Conservation (phyloP, 2,888 invertebrate species). For the Hypomecis punctinalis region DNA sequence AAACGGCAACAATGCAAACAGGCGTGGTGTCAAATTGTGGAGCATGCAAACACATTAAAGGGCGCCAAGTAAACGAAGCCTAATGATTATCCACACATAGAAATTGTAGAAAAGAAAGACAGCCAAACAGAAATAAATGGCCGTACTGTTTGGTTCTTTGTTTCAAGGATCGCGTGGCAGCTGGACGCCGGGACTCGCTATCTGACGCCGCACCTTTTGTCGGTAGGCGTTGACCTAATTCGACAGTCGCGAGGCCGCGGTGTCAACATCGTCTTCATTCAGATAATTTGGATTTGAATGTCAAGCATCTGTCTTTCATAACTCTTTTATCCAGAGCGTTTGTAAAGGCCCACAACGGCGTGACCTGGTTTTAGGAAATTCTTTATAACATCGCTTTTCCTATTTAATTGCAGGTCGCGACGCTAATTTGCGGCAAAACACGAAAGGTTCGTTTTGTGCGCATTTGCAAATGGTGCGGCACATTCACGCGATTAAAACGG, state of each 20-base stretch:
- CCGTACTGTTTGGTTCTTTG: conserved; percentile 78
- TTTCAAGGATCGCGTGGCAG: conserved; percentile 75
- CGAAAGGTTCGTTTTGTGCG: conserved; percentile 65
- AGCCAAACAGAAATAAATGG: conserved; percentile 73
- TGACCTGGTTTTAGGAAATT: conserved; percentile 38
- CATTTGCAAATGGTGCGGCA: conserved; percentile 75
- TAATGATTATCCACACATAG: conserved; percentile 80
- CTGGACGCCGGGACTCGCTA: conserved; percentile 79
- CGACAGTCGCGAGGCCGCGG: conserved; percentile 69
- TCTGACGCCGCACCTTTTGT: conserved; percentile 83
- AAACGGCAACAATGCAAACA: conserved; percentile 82
- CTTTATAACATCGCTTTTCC: conserved; percentile 32
- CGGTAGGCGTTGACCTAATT: conserved; percentile 82
- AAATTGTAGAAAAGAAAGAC: conserved; percentile 59
- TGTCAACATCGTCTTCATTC: conserved; percentile 70
- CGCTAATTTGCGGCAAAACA: conserved; percentile 65
- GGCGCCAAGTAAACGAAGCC: conserved; percentile 74
- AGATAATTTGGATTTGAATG: conserved; percentile 59
- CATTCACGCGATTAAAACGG: conserved; percentile 79
- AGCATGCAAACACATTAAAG: conserved; percentile 82
- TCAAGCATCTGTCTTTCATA: conserved; percentile 42
- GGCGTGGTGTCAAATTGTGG: conserved; percentile 80
- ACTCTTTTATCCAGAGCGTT: conserved; percentile 25
- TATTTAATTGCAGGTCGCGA: conserved; percentile 61
- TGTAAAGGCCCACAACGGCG: conserved; percentile 24